Conservation (phyloP, 2,113 vertebrate species). For the Macquaria australasica region DNA sequence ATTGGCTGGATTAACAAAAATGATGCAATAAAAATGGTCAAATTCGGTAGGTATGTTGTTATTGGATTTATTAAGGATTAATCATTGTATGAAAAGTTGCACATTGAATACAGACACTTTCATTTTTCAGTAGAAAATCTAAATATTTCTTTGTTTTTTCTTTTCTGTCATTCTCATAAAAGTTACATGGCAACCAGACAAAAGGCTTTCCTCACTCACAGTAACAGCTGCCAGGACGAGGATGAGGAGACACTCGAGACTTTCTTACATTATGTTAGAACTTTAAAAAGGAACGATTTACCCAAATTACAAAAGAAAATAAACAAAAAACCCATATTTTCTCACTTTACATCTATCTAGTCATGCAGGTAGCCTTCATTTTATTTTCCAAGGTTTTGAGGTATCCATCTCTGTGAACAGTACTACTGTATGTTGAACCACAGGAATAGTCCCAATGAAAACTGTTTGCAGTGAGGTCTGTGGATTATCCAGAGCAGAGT, state of each 20-base stretch:
- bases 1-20: too few relatives aligned
- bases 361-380: not conserved
- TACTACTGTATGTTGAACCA: not conserved
- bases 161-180: not conserved
- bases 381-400: not conserved
- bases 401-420: not conserved
- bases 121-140: slow-evolving; percentile 9
- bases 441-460: not conserved
- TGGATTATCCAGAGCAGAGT: not conserved
- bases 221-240: not conserved
- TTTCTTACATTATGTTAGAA: not conserved
- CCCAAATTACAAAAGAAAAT: not conserved
- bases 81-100: slow-evolving; percentile 19
- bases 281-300: not conserved
- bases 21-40: not conserved
- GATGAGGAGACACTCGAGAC: not conserved
- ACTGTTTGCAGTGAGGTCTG: not conserved
- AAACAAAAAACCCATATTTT: not conserved
- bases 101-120: slow-evolving; percentile 1
- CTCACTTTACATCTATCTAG: not conserved
- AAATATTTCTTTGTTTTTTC: not conserved
- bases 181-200: not conserved
- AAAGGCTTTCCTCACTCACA: not conserved
- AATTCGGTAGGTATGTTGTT: not conserved
- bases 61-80: slow-evolving; percentile 10